These are phyloP conservation scores for Zophobas morio DNA, from an alignment of 1,140 invertebrate genomes.

Conservation along the genomic window DNA sequence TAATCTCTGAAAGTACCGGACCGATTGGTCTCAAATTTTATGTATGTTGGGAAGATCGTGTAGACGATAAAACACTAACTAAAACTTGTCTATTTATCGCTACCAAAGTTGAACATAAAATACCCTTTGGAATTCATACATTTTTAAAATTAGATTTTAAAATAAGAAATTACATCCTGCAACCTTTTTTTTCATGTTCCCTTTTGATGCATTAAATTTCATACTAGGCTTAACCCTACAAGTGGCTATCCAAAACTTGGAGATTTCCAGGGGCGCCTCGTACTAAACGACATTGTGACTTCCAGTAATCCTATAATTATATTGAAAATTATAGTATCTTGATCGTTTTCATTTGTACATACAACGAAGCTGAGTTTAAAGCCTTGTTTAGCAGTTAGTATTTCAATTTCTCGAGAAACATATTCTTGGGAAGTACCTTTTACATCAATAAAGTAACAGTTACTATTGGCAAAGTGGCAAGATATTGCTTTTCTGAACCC, in stretches of 20 bases:
- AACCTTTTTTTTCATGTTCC: too few relatives aligned
- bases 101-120: too few relatives aligned
- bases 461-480: slow-evolving; percentile 84
- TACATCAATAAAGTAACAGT: slow-evolving; percentile 84
- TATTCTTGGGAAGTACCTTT: slow-evolving; percentile 78
- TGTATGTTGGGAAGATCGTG: too few relatives aligned
- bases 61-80: too few relatives aligned
- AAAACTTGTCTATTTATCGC: too few relatives aligned
- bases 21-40: too few relatives aligned
- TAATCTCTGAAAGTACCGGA: too few relatives aligned
- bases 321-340: not conserved
- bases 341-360: not conserved
- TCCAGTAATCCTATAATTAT: slow-evolving; percentile 59
- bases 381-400: slow-evolving; percentile 17
- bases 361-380: slow-evolving; percentile 12
- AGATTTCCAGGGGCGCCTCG: slow-evolving; percentile 59
- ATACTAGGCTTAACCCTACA: not conserved
- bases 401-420: slow-evolving; percentile 78
- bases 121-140: too few relatives aligned
- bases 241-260: slow-evolving; percentile 36
- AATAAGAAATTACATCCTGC: too few relatives aligned
- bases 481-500: slow-evolving; percentile 84
- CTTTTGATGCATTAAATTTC: too few relatives aligned
- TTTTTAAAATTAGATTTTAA: too few relatives aligned
- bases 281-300: slow-evolving; percentile 59